phyloP scores from a whole-genome alignment of 2,113 vertebrate genomes.

The Sphyrna mokarran region DNA sequence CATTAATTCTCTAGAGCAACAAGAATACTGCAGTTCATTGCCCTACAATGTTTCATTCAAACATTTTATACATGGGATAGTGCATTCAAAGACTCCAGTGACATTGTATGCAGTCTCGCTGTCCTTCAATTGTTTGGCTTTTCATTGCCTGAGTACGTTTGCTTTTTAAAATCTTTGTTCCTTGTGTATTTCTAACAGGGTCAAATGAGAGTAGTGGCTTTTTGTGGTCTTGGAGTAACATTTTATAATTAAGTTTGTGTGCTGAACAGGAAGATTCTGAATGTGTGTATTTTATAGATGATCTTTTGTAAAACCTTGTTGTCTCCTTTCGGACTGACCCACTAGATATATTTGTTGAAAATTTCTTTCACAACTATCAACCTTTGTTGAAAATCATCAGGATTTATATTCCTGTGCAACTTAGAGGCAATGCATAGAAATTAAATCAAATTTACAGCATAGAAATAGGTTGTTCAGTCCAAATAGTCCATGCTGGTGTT shows the following conservation, averaged over 20 bases:
- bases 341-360: not conserved
- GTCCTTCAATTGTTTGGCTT: not conserved
- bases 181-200: not conserved
- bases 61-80: no score
- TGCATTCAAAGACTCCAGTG: not conserved
- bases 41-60: not conserved
- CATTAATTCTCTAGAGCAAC: not conserved
- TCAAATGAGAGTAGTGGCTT: not conserved
- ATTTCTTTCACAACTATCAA: not conserved
- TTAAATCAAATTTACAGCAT: not conserved
- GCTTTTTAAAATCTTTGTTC: not conserved
- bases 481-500: not conserved
- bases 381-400: not conserved
- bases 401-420: not conserved
- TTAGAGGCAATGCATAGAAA: not conserved
- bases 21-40: not conserved
- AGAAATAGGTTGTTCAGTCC: not conserved
- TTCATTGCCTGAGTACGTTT: not conserved
- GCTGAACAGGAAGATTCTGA: not conserved
- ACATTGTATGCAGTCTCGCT: not conserved
- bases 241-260: not conserved
- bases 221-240: not conserved
- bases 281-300: no score
- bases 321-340: not conserved
- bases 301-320: not conserved